Evolutionary conservation across 2,113 vertebrate species (phyloP).

Genomic region (Piprites chloris): DNA sequence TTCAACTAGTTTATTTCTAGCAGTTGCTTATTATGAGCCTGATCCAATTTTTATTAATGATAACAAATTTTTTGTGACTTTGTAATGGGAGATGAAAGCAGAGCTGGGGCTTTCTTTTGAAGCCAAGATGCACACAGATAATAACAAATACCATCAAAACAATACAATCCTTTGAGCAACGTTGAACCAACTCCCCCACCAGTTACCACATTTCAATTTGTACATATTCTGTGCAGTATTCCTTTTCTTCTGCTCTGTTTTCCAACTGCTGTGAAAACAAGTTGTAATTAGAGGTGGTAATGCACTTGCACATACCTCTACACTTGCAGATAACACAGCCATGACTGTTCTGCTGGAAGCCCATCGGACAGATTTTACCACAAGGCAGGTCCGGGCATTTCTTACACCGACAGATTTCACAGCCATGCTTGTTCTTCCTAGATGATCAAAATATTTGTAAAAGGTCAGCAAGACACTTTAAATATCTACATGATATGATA

Average conservation of each 20-base stretch:
- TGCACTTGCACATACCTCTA: constrained; percentile 72
- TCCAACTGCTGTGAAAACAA: not conserved
- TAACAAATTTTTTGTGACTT: not conserved
- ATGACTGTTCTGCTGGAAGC: constrained; percentile 82
- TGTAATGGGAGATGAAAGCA: not conserved
- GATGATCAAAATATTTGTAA: constrained; percentile 50
- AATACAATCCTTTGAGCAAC: not conserved
- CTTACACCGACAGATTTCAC: constrained; percentile 88
- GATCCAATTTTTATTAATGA: not conserved
- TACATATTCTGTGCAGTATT: not conserved
- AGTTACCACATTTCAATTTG: not conserved
- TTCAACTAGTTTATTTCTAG: not conserved
- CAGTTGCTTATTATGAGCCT: not conserved
- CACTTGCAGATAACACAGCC: constrained; percentile 87
- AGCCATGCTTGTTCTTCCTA: constrained; percentile 92
- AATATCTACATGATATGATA: not conserved
- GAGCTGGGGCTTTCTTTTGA: not conserved
- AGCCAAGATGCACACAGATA: not conserved
- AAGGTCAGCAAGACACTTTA: constrained; percentile 49
- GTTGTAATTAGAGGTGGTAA: not conserved
- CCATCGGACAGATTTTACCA: constrained; percentile 84
- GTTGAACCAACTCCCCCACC: not conserved
- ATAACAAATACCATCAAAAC: not conserved
- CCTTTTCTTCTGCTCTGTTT: not conserved
- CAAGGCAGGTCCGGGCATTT: constrained; percentile 85